These are phyloP conservation scores for Pogoniulus pusillus DNA, from an alignment of 2,797 vertebrate species.

Conservation along the genomic window DNA sequence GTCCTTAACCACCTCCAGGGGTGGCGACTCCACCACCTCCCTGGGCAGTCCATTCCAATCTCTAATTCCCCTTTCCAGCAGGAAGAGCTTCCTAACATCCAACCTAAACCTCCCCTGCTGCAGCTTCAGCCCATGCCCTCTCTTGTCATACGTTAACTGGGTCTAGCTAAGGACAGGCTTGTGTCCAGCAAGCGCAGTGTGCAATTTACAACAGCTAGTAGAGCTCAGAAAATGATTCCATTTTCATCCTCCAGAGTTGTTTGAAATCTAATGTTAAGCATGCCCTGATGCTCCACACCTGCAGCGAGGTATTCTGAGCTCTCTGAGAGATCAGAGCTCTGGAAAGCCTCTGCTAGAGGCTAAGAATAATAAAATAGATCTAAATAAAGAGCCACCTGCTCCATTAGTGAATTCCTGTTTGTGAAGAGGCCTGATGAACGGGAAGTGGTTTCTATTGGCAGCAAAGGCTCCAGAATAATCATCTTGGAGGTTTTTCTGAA, in stretches of 20 bases:
- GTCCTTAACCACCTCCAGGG: too few relatives aligned
- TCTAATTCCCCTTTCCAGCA: too few relatives aligned
- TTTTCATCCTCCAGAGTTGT: not conserved
- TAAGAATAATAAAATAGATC: constrained; percentile 8
- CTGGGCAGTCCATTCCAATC: too few relatives aligned
- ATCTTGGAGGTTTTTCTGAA: constrained; percentile 21
- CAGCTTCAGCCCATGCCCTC: too few relatives aligned
- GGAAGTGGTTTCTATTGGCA: not conserved
- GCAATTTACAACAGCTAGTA: not conserved
- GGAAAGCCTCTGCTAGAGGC: not conserved
- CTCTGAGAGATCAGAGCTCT: not conserved
- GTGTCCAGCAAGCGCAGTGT: not conserved
- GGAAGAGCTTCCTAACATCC: too few relatives aligned
- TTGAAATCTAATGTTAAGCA: not conserved
- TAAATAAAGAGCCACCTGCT: not conserved
- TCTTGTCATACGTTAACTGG: too few relatives aligned
- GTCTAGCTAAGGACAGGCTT: not conserved
- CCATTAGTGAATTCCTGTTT: not conserved
- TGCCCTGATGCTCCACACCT: not conserved
- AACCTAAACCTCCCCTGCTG: too few relatives aligned
- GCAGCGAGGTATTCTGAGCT: not conserved
- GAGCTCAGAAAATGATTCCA: not conserved
- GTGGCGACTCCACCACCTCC: too few relatives aligned
- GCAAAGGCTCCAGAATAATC: not conserved
- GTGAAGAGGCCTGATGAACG: not conserved